Evolutionary conservation across 2,113 vertebrate genomes (phyloP), one percentile per base, ranked within the genome.

Genomic region (Myrmophylax atrothorax): DNA sequence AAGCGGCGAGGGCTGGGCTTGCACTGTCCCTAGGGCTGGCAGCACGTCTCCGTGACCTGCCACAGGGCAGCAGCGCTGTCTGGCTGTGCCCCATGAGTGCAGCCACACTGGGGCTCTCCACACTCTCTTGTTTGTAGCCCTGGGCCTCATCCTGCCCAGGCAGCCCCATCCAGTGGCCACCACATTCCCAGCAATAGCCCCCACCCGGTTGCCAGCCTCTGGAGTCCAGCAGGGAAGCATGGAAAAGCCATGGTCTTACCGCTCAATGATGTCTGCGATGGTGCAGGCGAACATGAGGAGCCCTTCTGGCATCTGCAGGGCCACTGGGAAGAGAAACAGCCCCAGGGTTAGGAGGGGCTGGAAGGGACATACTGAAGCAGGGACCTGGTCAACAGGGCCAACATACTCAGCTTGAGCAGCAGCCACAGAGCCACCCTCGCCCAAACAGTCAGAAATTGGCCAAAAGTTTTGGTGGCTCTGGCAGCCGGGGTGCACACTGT

Each of bases 281-380:
- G 98, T 98, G 95, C 99, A 99, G 86, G 99, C 98, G 5, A 99
- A 99, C 98, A 99, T 99, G 93, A 99, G 99, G 81, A 99, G 99
- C 50, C 99, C 99, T 94, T 99, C 99, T 0, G 99, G 99, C 98
- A 99, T 99, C 98, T 99, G 99, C 95, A 99, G 96, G 63, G 99
- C 99, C 97, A 99, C 99, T 99, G 97, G 46, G 94, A 92, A 97
- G 76, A 96, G 33, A 93, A 78, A 97, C 33, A 72, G 31, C 84
- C 75, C 63, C 3, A 0, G n/a, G 33, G 59, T 97, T 80, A 97
- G 35, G 69, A 53, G 18, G 28, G 33, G 40, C 53, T 46, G 46
- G 31, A 50, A 20, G 29, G 50, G 50, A 79, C 1, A 1, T 26
- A 56, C 35, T 12, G 0, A 72, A 70, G 26, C 2, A 0, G 17